A percentile compares a stretch with the other conserved stretches of the same genome.
phyloP scores from a whole-genome alignment of 2,888 invertebrate genomes.

The Beris morrisii region DNA sequence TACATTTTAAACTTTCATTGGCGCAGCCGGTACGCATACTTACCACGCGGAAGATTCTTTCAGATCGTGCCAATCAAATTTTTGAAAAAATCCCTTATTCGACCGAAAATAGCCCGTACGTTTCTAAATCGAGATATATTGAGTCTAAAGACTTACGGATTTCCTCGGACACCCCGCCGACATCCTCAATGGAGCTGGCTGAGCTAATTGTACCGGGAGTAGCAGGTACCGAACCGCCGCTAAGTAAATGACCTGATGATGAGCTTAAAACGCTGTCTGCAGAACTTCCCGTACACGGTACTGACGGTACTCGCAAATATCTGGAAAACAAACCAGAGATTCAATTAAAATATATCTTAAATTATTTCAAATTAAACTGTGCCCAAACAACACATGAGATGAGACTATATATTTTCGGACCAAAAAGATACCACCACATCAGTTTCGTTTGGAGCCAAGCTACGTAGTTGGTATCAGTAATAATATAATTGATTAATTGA shows the following conservation, averaged over 20 bases:
- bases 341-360: slow-evolving; percentile 7
- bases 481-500: no score
- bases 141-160: slow-evolving; percentile 44
- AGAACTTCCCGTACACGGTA: slow-evolving; percentile 59
- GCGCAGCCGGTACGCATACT: no score
- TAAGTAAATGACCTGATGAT: slow-evolving; percentile 54
- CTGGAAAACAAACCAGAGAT: slow-evolving; percentile 36
- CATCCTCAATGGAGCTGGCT: slow-evolving; percentile 74
- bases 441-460: no score
- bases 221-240: slow-evolving; percentile 61
- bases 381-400: no score
- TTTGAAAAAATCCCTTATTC: no score
- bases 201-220: slow-evolving; percentile 70
- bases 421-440: no score
- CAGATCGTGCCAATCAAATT: no score
- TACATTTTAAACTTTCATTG: no score
- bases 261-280: slow-evolving; percentile 59
- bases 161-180: slow-evolving; percentile 44
- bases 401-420: neutral
- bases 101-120: neutral
- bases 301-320: slow-evolving; percentile 59
- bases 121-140: slow-evolving; percentile 19
- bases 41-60: no score
- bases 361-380: no score
- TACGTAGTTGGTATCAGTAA: no score